These are phyloP conservation scores for Alsophila aescularia DNA, from an alignment of 2,888 invertebrate species.

Conservation along the genomic window DNA sequence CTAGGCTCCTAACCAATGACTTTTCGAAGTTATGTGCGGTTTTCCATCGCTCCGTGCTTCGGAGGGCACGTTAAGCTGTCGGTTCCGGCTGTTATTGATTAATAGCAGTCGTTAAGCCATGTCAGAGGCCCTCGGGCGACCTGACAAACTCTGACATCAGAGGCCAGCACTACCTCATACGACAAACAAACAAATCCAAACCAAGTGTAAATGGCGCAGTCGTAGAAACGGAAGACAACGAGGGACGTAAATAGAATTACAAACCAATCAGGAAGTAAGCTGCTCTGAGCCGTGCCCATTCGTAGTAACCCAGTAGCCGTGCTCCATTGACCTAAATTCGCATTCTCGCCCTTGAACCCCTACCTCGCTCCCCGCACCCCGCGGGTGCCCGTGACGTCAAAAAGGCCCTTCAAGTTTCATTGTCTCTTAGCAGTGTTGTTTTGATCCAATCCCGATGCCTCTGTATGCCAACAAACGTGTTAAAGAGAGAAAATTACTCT, in stretches of 20 bases:
- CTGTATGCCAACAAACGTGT: conserved; percentile 43
- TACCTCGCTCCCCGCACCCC: conserved; percentile 45
- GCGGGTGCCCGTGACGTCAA: conserved; percentile 74
- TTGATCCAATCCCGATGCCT: conserved; percentile 42
- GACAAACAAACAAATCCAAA: too few species aligned
- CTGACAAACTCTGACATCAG: too few species aligned
- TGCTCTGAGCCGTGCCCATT: conserved; percentile 38
- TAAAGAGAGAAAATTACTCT: conserved; percentile 11
- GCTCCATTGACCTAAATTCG: conserved; percentile 77
- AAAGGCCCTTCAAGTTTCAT: conserved; percentile 58
- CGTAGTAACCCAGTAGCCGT: conserved; percentile 57
- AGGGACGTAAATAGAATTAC: conserved; percentile 36
- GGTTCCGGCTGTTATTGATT: too few species aligned
- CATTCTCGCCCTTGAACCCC: conserved; percentile 80
- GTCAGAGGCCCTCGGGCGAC: too few species aligned
- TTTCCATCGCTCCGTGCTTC: too few species aligned
- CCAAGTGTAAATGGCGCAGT: conserved; percentile 16
- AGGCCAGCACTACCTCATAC: too few species aligned
- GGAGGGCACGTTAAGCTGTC: too few species aligned
- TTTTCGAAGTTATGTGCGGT: too few species aligned
- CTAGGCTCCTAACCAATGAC: too few species aligned
- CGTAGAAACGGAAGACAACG: conserved; percentile 30
- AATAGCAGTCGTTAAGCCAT: too few species aligned
- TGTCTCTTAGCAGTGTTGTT: conserved; percentile 56
- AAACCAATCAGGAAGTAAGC: conserved; percentile 49